Evolutionary conservation across 2,113 vertebrate genomes (phyloP), one percentile per base, ranked within the genome.

Genomic region (Myanophis thanlyinensis): DNA sequence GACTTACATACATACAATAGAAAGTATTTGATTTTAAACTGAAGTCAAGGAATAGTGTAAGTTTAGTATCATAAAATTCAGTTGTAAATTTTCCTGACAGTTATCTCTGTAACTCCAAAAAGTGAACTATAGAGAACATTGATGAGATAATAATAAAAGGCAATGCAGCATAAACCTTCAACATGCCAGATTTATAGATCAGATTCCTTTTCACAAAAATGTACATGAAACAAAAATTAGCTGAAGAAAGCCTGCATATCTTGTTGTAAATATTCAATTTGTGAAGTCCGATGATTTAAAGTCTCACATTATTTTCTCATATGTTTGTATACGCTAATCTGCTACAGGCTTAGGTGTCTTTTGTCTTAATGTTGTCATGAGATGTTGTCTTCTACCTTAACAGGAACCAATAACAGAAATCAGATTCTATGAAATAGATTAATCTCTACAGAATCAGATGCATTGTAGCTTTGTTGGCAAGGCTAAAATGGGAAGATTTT

Each of bases 71-170:
- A 94, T 97, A 97, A 97, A 97, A 96, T 90, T 94, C 94, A 91
- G 89, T 80, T 96, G 46, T 97, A 97, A 97, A 97, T 98, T 95
- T 96, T 94, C 93, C 91, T 96, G 95, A 94, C 97, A 96, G 95
- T 96, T 97, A 96, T 94, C 93, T 94, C 95, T 96, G 94, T 96
- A 97, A 96, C 35, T 96, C 97, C 96, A 97, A 96, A 97, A 97
- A 95, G 87, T 92, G n/a, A 97, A 95, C 95, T 96, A 95, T 96
- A 96, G 96, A 97, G 96, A 94, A 96, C 94, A 96, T 94, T 96
- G 95, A 96, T 96, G 97, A 96, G 97, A 96, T 97, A 97, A 96
- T 96, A 97, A 97, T 96, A 98, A 98, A 93, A 98, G 97, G 90
- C 95, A 96, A 94, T 15, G 52, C 93, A 96, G 96, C 47, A 1